Base-by-base conservation (phyloP, 2,888 invertebrate genomes). In the Schrankia costaestrigalis region DNA sequence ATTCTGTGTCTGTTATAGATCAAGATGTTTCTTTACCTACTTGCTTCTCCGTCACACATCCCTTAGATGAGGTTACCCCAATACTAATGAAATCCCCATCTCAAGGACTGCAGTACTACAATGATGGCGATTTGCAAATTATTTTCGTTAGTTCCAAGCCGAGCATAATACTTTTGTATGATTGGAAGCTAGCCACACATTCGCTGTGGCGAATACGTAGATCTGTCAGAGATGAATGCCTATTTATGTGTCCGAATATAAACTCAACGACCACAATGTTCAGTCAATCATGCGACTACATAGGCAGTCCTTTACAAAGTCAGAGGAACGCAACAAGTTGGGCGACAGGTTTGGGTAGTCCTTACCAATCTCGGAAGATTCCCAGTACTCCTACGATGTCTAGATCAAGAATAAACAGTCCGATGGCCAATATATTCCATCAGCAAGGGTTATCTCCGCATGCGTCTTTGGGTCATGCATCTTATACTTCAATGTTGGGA, bases 31-130 rank as follows among this genome's bases (percentile, higher is more conserved):
- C 88, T 0, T 87, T 94, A 63, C 95, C 97, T 0, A 92, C 94
- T 0, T 89, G 97, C 27, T 98, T 95, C 75, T 96, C 96, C 5
- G 79, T 98, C 37, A 90, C 93, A 0, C 97, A 97, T 89, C 97
- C 97, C 0, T 80, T 97, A 31, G 96, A 98, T 73, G 97, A 98
- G 79, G 93, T 97, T 13, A 93, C 94, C 34, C 97, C 97, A 0
- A 91, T 97, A 18, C 79, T 95, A 4, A 89, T 93, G 42, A 93
- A 93, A 64, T 91, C 93, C 9, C 89, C 91, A 41, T 82, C 79
- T 1, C 87, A 88, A 35, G 84, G 86, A 0, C 68, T 91, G 0
- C 90, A 90, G 33, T 90, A 92, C 53, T 89, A 92, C 41, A 91
- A 90, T n/a, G 92, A 92, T 56, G 87, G 89, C 0, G 90, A 91